A percentile compares a stretch with the other conserved stretches of the same genome.
Conservation (phyloP, 2,797 vertebrate species). For the Hoplostethus atlanticus region DNA sequence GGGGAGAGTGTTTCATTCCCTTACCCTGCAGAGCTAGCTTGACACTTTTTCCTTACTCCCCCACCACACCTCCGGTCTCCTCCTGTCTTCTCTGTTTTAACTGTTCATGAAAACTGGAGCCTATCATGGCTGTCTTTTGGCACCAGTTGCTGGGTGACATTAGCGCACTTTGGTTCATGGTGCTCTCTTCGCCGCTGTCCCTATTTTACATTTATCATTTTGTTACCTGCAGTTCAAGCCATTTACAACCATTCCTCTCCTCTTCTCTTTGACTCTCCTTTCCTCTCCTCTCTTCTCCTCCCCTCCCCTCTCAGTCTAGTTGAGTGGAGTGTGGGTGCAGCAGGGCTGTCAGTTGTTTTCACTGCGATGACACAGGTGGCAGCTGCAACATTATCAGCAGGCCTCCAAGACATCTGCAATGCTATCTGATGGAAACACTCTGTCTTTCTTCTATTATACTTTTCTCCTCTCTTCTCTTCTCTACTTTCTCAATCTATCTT, state of each 20-base stretch:
- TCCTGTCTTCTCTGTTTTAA: neutral
- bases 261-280: neutral
- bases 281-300: neutral
- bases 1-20: neutral
- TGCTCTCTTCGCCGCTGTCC: too few species aligned
- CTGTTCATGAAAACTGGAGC: neutral
- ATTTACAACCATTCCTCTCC: neutral
- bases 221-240: too few species aligned
- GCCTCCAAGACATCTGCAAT: conserved; percentile 62
- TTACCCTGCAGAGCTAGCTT: neutral
- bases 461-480: neutral
- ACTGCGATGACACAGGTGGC: conserved; percentile 70
- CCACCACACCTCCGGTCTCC: neutral
- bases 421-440: conserved; percentile 73
- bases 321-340: conserved; percentile 60
- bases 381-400: conserved; percentile 72
- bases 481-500: conserved; percentile 15
- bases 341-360: conserved; percentile 50
- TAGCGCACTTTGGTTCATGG: too few species aligned
- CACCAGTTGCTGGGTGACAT: too few species aligned
- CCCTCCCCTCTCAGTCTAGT: conserved; percentile 31
- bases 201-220: too few species aligned
- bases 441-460: conserved; percentile 44
- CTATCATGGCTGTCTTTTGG: neutral
- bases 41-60: neutral